These are phyloP conservation scores for Narcine bancroftii DNA, from an alignment of 2,113 vertebrate species.

Conservation along the genomic window DNA sequence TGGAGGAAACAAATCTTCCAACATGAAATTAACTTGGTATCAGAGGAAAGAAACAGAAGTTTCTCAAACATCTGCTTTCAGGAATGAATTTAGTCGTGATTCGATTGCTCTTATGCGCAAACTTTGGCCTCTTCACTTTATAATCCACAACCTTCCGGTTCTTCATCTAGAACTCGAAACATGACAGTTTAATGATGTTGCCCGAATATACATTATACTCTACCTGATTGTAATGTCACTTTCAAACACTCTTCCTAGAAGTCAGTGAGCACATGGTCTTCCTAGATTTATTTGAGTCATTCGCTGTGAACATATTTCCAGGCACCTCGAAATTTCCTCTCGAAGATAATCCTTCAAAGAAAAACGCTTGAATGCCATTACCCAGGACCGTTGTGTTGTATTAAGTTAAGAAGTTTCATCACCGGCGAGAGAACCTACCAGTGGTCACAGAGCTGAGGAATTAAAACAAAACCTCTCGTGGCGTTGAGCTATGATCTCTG, in stretches of 20 bases:
- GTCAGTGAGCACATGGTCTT: neutral
- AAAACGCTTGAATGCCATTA: neutral
- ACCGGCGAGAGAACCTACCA: neutral
- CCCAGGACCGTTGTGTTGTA: neutral
- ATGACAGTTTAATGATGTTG: neutral
- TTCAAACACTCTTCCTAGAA: neutral
- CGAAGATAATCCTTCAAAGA: neutral
- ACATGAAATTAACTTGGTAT: neutral
- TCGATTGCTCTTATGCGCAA: neutral
- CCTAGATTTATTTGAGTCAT: neutral
- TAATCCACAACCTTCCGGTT: neutral
- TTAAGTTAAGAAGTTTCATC: neutral
- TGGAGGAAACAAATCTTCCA: neutral
- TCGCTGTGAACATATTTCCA: neutral
- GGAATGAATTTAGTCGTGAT: neutral
- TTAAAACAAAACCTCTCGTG: no score
- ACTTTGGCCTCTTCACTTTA: neutral
- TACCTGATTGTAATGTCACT: no score
- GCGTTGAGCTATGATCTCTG: neutral
- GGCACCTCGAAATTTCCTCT: neutral
- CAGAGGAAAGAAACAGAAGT: neutral
- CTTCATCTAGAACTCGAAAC: neutral
- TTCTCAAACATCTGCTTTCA: neutral
- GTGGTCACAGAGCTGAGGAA: neutral
- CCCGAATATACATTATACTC: neutral